phyloP scores from a whole-genome alignment of 2,888 invertebrate genomes.

The Sinentomon sp. region DNA sequence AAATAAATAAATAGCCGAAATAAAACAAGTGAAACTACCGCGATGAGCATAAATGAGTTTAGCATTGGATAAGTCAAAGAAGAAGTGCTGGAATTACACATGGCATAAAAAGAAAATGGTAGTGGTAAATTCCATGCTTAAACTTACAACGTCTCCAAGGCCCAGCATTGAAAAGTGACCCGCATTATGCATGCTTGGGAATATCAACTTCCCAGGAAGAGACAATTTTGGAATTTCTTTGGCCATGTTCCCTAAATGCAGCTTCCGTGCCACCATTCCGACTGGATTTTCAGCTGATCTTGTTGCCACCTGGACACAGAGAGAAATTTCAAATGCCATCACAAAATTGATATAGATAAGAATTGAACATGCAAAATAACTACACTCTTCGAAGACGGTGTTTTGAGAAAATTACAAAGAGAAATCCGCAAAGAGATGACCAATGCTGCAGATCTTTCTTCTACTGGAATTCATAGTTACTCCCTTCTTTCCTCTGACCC shows the following conservation, averaged over 20 bases:
- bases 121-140: neutral
- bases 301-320: conserved; percentile 32
- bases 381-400: no score
- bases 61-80: conserved; percentile 5
- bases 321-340: conserved; percentile 3
- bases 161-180: conserved; percentile 93
- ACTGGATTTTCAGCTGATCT: conserved; percentile 75
- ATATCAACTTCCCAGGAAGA: conserved; percentile 83
- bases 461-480: no score
- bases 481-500: no score
- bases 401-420: no score
- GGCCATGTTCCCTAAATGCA: conserved; percentile 68
- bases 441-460: no score
- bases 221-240: conserved; percentile 83
- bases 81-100: neutral
- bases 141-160: conserved; percentile 30
- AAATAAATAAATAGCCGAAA: no score
- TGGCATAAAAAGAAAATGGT: neutral
- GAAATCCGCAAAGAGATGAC: no score
- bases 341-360: no score
- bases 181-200: conserved; percentile 83
- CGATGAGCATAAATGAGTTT: no score
- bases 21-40: no score
- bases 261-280: conserved; percentile 68
- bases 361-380: no score